These are phyloP conservation scores for Bellardia pandia DNA, from an alignment of 2,888 invertebrate species.

Conservation along the genomic window DNA sequence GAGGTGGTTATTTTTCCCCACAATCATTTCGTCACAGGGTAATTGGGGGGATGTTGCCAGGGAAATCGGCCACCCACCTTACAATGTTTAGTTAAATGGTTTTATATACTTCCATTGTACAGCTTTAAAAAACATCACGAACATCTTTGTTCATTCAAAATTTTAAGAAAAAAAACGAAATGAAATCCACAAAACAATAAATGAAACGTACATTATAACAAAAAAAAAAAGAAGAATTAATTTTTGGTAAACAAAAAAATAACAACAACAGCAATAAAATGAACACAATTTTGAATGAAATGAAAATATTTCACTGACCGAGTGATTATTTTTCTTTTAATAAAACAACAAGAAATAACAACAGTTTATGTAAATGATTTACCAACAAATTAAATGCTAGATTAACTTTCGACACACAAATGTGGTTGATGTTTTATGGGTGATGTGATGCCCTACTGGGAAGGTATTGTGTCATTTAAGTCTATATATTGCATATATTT, in stretches of 20 bases:
- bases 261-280: constrained; percentile 56
- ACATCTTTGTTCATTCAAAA: constrained; percentile 57
- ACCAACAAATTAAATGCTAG: constrained; percentile 71
- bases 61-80: constrained; percentile 67
- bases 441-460: background rate
- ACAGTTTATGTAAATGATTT: constrained; percentile 72
- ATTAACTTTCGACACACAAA: constrained; percentile 8
- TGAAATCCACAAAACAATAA: constrained; percentile 66
- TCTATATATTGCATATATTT: too few species aligned
- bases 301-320: constrained; percentile 57
- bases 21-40: background rate
- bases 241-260: constrained; percentile 64
- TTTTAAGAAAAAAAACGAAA: constrained; percentile 18
- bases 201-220: constrained; percentile 4
- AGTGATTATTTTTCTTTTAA: constrained; percentile 75
- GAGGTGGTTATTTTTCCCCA: constrained; percentile 47
- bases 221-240: constrained; percentile 24
- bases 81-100: constrained; percentile 67
- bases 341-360: constrained; percentile 64
- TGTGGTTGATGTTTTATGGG: background rate
- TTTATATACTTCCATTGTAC: constrained; percentile 62
- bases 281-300: constrained; percentile 66
- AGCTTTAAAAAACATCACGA: constrained; percentile 60
- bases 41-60: background rate
- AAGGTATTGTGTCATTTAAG: too few species aligned